Base-by-base conservation (phyloP, 2,888 invertebrate species). In the Heliconius charithonia region DNA sequence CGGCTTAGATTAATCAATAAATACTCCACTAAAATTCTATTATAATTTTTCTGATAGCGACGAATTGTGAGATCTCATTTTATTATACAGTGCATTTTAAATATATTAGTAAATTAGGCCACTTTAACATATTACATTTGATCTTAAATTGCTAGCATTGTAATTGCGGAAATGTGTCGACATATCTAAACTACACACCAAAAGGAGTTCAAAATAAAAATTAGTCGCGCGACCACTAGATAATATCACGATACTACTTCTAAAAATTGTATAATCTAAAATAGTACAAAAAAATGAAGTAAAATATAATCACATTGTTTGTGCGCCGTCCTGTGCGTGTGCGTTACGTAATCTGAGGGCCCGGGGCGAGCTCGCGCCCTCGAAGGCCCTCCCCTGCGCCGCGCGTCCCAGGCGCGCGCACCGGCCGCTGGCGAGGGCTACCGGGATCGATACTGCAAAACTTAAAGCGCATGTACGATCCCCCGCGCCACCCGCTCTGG, bases 271-370 rank as follows among this genome's bases (percentile, higher is more conserved):
- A 94, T 92, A 94, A 89, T 92, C 86, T 91, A 93, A 94, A 93
- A 93, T 87, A 87, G 91, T 94, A 93, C 91, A 94, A 94, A 89
- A 93, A 88, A 93, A 89, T 88, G 86, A 88, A 89, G 88, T 90
- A 91, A 93, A 93, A 92, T 93, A 92, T 93, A 93, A 94, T 95
- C 94, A 95, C 95, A 94, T 95, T 92, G 91, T 94, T 95, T 95
- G 95, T 95, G 95, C 95, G 95, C 95, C 90, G 91, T 94, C 89
- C 93, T 95, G 95, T 95, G 95, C 95, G 95, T 95, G 91, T 91
- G 89, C 85, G 94, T 95, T 95, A 94, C 90, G 92, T 95, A 95
- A 95, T 94, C 93, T 86, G 90, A 91, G 93, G 92, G 92, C 89
- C 91, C 88, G 87, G 89, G 87, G 82, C 82, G 84, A 87, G 90